Conservation (phyloP, 2,113 vertebrate genomes). For the Dromaius novaehollandiae region DNA sequence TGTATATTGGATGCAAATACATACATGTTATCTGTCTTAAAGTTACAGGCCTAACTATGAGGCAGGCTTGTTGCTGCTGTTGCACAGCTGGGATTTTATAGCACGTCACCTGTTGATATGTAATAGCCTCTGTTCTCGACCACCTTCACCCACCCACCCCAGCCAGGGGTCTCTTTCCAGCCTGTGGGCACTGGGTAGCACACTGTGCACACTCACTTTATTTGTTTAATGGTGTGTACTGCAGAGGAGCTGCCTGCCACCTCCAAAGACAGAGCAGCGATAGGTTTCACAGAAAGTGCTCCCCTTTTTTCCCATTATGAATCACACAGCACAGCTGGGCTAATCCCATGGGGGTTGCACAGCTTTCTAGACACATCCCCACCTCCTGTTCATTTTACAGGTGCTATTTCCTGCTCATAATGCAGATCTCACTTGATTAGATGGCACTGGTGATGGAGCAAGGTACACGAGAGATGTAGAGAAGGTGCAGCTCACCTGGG, state of each 20-base stretch:
- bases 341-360: neutral
- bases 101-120: neutral
- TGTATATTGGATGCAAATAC: neutral
- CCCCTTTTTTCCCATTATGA: neutral
- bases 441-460: neutral
- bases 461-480: neutral
- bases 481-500: neutral
- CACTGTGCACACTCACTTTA: neutral
- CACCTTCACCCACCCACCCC: neutral
- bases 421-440: neutral
- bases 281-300: conserved; percentile 24
- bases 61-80: neutral
- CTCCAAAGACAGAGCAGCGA: conserved; percentile 20
- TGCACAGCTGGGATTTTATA: neutral
- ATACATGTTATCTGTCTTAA: conserved; percentile 11
- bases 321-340: neutral
- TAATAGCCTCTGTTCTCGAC: neutral
- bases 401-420: neutral
- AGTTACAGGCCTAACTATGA: conserved; percentile 15
- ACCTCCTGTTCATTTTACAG: neutral
- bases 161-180: neutral
- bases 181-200: neutral
- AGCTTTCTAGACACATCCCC: neutral
- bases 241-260: neutral
- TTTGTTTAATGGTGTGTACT: neutral